A percentile compares a stretch with the other conserved stretches of the same genome.
These are phyloP conservation scores for Limanda limanda DNA, from an alignment of 2,113 vertebrate species.

Conservation along the genomic window DNA sequence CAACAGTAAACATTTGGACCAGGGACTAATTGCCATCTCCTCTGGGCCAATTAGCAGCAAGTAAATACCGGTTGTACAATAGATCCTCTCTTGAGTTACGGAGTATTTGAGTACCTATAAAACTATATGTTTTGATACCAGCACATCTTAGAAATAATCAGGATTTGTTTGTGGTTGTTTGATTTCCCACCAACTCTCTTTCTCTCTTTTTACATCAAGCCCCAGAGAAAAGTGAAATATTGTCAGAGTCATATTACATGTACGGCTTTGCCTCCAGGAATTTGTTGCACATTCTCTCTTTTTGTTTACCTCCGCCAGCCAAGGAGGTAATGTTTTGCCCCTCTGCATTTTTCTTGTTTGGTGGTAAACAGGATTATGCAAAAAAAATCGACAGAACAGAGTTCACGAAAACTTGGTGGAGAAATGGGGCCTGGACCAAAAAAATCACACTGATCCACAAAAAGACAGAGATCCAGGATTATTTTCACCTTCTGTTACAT, in stretches of 20 bases:
- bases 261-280: neutral
- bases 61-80: neutral
- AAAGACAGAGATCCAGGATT: too few relatives aligned
- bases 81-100: neutral
- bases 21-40: neutral
- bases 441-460: too few relatives aligned
- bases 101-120: too few relatives aligned
- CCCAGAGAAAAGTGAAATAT: neutral
- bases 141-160: neutral
- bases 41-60: neutral
- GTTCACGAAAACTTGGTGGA: too few relatives aligned
- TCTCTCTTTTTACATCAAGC: neutral
- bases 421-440: too few relatives aligned
- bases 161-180: neutral
- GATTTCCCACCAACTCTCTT: neutral
- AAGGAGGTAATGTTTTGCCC: neutral
- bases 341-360: neutral
- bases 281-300: neutral
- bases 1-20: conserved; percentile 19
- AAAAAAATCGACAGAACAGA: too few relatives aligned
- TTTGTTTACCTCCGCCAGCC: neutral
- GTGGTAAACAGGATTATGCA: neutral
- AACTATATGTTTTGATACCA: neutral
- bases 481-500: too few relatives aligned
- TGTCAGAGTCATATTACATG: neutral